A percentile compares a stretch with the other conserved stretches of the same genome.
Evolutionary conservation across 2,888 invertebrate genomes (phyloP).

Genomic region (Ormyrus pomaceus): DNA sequence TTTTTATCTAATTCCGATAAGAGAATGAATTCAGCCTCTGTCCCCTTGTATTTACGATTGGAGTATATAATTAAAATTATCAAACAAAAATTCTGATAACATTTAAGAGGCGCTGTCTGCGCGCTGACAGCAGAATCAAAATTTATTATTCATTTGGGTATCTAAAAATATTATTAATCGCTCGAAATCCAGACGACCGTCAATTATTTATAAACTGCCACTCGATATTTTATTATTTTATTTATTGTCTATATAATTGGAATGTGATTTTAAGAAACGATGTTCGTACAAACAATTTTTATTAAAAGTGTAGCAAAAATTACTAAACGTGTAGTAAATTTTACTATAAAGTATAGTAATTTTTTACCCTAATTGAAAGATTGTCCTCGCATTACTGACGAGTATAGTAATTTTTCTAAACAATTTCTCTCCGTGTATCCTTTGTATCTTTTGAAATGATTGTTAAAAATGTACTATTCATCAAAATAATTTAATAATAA

Average conservation of each 20-base stretch:
- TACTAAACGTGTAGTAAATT: no score
- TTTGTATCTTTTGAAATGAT: no score
- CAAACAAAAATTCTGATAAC: not conserved
- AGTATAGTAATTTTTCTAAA: no score
- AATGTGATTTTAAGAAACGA: no score
- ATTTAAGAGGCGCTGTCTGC: not conserved
- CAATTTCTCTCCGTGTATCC: no score
- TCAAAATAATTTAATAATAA: no score
- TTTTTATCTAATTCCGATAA: slow-evolving; percentile 28
- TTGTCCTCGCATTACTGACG: no score
- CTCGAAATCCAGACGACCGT: not conserved
- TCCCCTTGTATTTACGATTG: slow-evolving; percentile 22
- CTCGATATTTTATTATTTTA: not conserved
- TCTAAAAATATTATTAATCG: slow-evolving; percentile 10
- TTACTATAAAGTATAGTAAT: no score
- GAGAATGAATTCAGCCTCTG: slow-evolving; percentile 19
- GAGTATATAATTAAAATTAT: slow-evolving; percentile 10
- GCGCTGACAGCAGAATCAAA: not conserved
- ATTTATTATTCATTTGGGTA: not conserved
- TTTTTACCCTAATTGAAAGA: no score
- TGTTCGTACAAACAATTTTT: no score
- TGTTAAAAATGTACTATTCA: no score
- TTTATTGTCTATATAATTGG: not conserved
- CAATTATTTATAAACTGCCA: slow-evolving; percentile 6
- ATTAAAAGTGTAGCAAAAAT: no score